Percentiles rank a stretch among this genome's conserved stretches.
These are phyloP conservation scores for Procambarus virginalis DNA, from an alignment of 1,140 invertebrate genomes.

Conservation along the genomic window DNA sequence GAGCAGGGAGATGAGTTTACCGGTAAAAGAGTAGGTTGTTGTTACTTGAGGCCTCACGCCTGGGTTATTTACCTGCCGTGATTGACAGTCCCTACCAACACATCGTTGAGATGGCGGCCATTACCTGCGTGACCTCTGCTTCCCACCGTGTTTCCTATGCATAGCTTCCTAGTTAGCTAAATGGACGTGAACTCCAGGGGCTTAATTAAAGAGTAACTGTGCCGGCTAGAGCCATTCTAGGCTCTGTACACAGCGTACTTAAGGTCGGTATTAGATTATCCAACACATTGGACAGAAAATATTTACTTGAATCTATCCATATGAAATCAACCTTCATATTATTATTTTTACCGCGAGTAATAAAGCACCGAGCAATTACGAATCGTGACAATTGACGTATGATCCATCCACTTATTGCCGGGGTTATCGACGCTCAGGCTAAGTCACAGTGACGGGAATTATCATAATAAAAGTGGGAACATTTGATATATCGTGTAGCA, in stretches of 20 bases:
- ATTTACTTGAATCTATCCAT: not conserved
- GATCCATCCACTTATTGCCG: not conserved
- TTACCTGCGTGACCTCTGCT: constrained; percentile 24
- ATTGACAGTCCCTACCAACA: constrained; percentile 37
- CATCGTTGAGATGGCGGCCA: constrained; percentile 28
- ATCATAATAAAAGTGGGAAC: constrained; percentile 34
- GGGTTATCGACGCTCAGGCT: not conserved
- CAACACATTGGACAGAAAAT: not conserved
- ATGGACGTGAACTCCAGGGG: not conserved
- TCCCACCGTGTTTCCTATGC: constrained; percentile 46
- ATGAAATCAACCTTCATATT: not conserved
- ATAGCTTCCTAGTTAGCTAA: constrained; percentile 45
- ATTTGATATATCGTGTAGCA: too few species aligned
- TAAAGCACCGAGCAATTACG: not conserved
- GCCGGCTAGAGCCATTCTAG: constrained; percentile 1
- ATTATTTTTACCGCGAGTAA: not conserved
- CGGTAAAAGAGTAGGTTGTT: constrained; percentile 22
- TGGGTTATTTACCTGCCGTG: constrained; percentile 41
- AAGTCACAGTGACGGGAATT: constrained; percentile 32
- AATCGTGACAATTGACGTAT: not conserved
- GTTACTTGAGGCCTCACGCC: not conserved
- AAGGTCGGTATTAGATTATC: constrained; percentile 40
- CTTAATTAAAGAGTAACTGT: not conserved
- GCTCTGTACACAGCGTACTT: not conserved
- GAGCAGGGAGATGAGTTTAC: constrained; percentile 49